Percentiles rank a stretch among this genome's conserved stretches.
Conservation (phyloP, 2,797 vertebrate genomes). For the Notamacropus eugenii region DNA sequence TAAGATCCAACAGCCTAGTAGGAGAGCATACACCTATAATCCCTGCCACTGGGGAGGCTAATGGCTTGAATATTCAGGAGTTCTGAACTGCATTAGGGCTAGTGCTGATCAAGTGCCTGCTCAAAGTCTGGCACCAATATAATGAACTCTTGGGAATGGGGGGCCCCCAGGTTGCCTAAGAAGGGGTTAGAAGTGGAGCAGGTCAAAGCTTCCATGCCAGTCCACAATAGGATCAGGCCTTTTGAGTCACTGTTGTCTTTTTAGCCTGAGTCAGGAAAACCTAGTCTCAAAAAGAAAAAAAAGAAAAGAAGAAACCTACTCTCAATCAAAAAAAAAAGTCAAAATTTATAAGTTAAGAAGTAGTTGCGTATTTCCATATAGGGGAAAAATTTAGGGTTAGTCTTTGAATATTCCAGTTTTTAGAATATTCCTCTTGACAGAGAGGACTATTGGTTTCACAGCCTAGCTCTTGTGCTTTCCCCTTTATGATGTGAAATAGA, state of each 20-base stretch:
- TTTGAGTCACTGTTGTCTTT: neutral
- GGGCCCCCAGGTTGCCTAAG: neutral
- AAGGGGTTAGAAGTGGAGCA: neutral
- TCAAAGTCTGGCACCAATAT: neutral
- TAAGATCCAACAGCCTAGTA: rapidly evolving
- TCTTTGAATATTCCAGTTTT: neutral
- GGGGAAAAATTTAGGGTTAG: no score
- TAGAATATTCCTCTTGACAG: neutral
- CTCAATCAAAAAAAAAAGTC: neutral
- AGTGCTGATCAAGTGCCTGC: neutral
- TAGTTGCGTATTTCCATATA: neutral
- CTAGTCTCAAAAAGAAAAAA: neutral
- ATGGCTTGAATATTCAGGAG: neutral
- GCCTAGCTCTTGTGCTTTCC: neutral
- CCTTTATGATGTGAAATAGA: neutral
- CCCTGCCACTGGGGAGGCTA: neutral
- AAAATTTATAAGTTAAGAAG: neutral
- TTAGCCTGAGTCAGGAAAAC: neutral
- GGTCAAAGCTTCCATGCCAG: neutral
- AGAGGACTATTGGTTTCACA: neutral
- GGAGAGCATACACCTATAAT: neutral
- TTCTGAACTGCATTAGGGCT: neutral
- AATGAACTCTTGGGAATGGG: neutral
- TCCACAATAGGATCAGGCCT: neutral
- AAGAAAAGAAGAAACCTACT: neutral